These are phyloP conservation scores for Drosophila dunni DNA, from an alignment of 1,140 invertebrate genomes.

Conservation along the genomic window DNA sequence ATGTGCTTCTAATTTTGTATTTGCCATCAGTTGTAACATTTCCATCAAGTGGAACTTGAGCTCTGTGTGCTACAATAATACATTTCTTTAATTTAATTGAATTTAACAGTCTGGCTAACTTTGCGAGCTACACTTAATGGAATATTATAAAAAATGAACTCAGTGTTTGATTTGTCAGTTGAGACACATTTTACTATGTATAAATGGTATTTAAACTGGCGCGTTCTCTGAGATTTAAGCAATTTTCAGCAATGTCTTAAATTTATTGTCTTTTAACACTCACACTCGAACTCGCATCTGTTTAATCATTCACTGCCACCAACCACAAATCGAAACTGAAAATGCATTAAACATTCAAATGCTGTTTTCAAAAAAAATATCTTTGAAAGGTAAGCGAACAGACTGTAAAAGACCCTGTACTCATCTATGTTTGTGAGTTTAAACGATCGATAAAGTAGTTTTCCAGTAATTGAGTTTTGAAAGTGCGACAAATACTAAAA, in stretches of 20 bases:
- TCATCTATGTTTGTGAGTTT: too few relatives aligned
- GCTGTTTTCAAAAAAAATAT: neutral
- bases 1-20: neutral
- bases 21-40: constrained; percentile 1
- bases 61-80: constrained; percentile 17
- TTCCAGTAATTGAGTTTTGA: too few relatives aligned
- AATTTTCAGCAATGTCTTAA: too few relatives aligned
- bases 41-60: constrained; percentile 1
- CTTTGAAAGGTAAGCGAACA: neutral
- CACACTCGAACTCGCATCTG: constrained; percentile 19
- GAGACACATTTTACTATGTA: neutral
- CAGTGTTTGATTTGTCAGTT: neutral
- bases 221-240: too few relatives aligned
- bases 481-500: too few relatives aligned
- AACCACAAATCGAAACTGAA: constrained; percentile 33
- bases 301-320: constrained; percentile 28
- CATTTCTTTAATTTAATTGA: constrained; percentile 28
- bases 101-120: constrained; percentile 16
- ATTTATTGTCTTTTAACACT: too few relatives aligned
- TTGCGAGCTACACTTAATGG: constrained; percentile 9
- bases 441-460: too few relatives aligned
- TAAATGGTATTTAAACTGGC: neutral
- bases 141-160: constrained; percentile 5
- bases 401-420: too few relatives aligned
- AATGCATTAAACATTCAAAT: constrained; percentile 77